Evolutionary conservation across 2,797 vertebrate genomes (phyloP), one percentile per base, ranked within the genome.

Genomic region (Sebastes kiyomatsui): DNA sequence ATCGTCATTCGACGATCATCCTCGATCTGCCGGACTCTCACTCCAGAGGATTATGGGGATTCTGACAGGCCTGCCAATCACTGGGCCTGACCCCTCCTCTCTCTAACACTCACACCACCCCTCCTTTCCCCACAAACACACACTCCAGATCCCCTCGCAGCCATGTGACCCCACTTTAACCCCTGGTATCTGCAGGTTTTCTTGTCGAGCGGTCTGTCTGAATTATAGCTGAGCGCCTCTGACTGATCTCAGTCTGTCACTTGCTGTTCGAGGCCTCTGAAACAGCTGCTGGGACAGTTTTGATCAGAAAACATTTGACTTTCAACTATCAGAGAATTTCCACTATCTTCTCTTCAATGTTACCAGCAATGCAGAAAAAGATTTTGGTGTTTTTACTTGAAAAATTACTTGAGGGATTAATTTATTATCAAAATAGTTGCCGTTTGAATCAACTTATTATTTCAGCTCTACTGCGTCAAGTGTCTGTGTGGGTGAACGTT

Each of bases 141-240:
- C 22, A 23, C 71, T 13, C 49, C 52, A 64, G 46, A 58, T 65
- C 59, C 38, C 80, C 88, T 82, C 18, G 84, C 66, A 32, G 88
- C 82, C 74, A 67, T 66, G 62, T 84, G 83, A 91, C 84, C 90
- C 77, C 87, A 79, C 83, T 91, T 94, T 89, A 92, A 91, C 90
- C 87, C 67, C 74, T 46, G 49, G 23, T 75, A 25, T 82, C 71
- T 73, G 69, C 58, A 64, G 70, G 73, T 85, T 82, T 75, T 75
- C 62, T 46, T 11, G 28, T 62, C 67, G 42, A 42, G 71, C 42
- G 49, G 86, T 90, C 84, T 1, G 28, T 79, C 77, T 85, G 83
- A 77, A 83, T 93, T 70, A 87, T 60, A 69, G 71, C 77, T n/a
- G 38, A 61, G 61, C n/a, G 35, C n/a, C 72, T 79, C 56, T 81